Percentiles rank a stretch among this genome's conserved stretches.
These are phyloP conservation scores for Ganaspis brasiliensis DNA, from an alignment of 2,888 invertebrate species.

Conservation along the genomic window DNA sequence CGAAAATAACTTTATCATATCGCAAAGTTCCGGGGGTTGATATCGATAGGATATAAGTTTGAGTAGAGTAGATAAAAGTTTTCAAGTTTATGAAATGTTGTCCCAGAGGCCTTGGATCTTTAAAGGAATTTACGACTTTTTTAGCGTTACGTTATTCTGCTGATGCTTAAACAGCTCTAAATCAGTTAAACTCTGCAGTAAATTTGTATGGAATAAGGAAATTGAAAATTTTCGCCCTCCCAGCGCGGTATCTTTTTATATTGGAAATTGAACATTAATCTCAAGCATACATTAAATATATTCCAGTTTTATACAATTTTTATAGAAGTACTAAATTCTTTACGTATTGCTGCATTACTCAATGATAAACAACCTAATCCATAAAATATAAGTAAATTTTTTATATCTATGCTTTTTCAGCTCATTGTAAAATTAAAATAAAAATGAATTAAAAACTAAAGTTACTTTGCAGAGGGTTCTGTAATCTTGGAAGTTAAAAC, in stretches of 20 bases:
- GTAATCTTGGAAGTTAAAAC: no score
- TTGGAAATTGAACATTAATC: neutral
- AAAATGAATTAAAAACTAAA: no score
- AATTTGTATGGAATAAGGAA: conserved; percentile 15
- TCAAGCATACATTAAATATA: no score
- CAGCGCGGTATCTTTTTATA: conserved; percentile 1
- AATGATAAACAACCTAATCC: no score
- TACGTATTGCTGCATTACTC: no score
- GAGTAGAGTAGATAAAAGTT: conserved; percentile 33
- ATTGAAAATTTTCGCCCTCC: conserved; percentile 1
- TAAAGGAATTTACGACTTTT: conserved; percentile 30
- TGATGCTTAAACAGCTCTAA: conserved; percentile 34
- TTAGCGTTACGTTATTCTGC: conserved; percentile 18
- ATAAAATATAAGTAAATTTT: no score
- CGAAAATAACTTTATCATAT: conserved; percentile 13
- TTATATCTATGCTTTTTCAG: no score
- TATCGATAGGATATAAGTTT: conserved; percentile 33
- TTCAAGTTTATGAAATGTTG: conserved; percentile 36
- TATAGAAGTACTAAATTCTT: no score
- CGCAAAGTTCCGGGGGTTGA: neutral
- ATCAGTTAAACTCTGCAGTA: conserved; percentile 29
- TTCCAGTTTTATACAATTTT: no score
- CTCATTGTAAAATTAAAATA: no score
- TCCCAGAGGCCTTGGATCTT: conserved; percentile 29
- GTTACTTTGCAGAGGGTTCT: no score